Conservation (phyloP, 2,797 vertebrate genomes). For the Aratinga solstitialis region DNA sequence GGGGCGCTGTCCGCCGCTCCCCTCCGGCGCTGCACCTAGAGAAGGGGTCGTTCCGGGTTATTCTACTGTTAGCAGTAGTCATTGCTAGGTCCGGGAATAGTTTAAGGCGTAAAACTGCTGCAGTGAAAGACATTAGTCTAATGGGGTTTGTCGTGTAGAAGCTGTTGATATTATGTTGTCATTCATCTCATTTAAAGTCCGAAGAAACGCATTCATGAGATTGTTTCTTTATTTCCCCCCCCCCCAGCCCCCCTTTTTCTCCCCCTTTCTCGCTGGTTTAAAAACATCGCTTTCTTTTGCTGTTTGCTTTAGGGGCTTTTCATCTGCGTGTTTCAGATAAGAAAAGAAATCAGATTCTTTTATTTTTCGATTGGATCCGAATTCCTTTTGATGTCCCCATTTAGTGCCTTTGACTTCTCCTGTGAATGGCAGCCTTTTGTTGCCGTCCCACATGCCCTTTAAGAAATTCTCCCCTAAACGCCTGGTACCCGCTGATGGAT, state of each 20-base stretch:
- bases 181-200: constrained; percentile 70
- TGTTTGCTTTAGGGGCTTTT: constrained; percentile 87
- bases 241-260: constrained; percentile 44
- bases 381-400: constrained; percentile 82
- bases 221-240: constrained; percentile 77
- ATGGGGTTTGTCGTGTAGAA: constrained; percentile 61
- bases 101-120: constrained; percentile 47
- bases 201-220: constrained; percentile 78
- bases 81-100: background rate
- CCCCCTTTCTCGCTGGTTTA: constrained; percentile 78
- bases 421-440: constrained; percentile 82
- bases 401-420: constrained; percentile 79
- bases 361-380: constrained; percentile 82
- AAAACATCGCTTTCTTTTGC: constrained; percentile 76
- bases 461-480: constrained; percentile 75
- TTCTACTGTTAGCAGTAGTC: constrained; percentile 1
- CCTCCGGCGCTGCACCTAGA: background rate
- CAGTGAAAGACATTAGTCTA: constrained; percentile 66
- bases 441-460: constrained; percentile 78
- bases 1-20: background rate
- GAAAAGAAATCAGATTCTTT: constrained; percentile 82
- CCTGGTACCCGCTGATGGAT: constrained; percentile 80
- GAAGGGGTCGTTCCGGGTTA: constrained; percentile 42
- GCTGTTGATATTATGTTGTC: constrained; percentile 76
- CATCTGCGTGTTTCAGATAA: constrained; percentile 76